Evolutionary conservation across 2,113 vertebrate genomes (phyloP).

Genomic region (Myotis lucifugus): DNA sequence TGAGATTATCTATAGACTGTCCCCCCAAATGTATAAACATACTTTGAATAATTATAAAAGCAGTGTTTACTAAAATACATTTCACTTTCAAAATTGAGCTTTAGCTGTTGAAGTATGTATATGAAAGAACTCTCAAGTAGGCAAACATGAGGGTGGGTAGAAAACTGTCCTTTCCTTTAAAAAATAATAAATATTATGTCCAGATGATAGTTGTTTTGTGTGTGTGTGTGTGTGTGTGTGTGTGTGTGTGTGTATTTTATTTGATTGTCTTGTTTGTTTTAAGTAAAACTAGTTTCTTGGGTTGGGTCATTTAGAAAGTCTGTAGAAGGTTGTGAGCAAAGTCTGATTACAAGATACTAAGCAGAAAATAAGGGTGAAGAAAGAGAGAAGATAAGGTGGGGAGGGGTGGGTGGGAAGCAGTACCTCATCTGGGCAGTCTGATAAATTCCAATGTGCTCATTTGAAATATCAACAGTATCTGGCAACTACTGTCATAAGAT

Average conservation of each 20-base stretch:
- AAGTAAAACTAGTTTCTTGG: conserved; percentile 4
- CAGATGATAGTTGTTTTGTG: background rate
- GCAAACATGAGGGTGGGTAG: background rate
- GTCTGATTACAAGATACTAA: background rate
- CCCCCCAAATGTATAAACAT: too few relatives aligned
- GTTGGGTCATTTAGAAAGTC: background rate
- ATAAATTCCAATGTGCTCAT: background rate
- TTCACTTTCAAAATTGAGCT: too few relatives aligned
- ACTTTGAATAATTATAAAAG: too few relatives aligned
- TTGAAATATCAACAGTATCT: background rate
- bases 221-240: too few relatives aligned
- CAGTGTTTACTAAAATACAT: too few relatives aligned
- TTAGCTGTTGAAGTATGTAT: too few relatives aligned
- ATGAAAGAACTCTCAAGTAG: background rate
- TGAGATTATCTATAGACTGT: background rate
- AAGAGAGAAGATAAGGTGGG: background rate
- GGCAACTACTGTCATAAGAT: background rate
- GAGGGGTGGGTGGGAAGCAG: background rate
- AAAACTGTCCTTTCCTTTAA: background rate
- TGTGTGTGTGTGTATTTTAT: too few relatives aligned
- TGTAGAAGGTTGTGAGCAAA: background rate
- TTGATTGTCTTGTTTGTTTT: too few relatives aligned
- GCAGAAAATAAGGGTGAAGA: background rate
- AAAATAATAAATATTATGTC: background rate
- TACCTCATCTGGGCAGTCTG: background rate